Evolutionary conservation across 2,888 invertebrate species (phyloP).

Genomic region (Diadegma fenestrale): DNA sequence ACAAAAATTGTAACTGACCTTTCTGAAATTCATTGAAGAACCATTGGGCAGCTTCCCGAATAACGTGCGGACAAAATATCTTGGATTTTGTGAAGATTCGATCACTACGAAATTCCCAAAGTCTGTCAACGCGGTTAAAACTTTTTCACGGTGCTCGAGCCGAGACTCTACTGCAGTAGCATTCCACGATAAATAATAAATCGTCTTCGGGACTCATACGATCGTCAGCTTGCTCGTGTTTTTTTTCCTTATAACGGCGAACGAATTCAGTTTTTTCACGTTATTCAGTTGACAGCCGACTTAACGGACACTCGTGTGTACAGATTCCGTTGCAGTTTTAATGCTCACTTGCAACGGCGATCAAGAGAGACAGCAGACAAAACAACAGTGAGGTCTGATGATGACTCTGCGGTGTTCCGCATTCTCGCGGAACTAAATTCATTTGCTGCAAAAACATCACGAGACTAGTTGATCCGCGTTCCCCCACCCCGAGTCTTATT

Average conservation of each 20-base stretch:
- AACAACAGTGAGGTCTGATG: conserved; percentile 32
- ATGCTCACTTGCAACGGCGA: not conserved
- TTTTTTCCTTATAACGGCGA: conserved; percentile 25
- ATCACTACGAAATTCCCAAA: not conserved
- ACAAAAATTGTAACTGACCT: not conserved
- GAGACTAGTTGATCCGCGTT: not conserved
- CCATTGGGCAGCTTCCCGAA: not conserved
- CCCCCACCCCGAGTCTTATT: too few species aligned
- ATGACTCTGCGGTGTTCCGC: conserved; percentile 61
- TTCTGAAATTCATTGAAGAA: not conserved
- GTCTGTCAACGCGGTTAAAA: conserved; percentile 26
- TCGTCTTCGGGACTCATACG: not conserved
- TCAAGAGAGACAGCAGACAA: conserved; percentile 13
- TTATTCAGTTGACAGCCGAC: conserved; percentile 39
- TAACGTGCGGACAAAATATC: not conserved
- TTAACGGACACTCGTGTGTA: conserved; percentile 14
- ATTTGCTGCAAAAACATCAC: conserved; percentile 52
- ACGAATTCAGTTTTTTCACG: conserved; percentile 17
- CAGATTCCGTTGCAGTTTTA: conserved; percentile 10
- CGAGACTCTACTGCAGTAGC: not conserved
- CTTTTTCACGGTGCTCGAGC: not conserved
- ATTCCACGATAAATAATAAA: not conserved
- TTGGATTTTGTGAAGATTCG: not conserved
- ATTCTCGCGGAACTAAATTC: conserved; percentile 62
- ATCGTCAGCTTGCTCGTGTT: conserved; percentile 8